Conservation (phyloP, 2,113 vertebrate genomes). For the Lepus americanus region DNA sequence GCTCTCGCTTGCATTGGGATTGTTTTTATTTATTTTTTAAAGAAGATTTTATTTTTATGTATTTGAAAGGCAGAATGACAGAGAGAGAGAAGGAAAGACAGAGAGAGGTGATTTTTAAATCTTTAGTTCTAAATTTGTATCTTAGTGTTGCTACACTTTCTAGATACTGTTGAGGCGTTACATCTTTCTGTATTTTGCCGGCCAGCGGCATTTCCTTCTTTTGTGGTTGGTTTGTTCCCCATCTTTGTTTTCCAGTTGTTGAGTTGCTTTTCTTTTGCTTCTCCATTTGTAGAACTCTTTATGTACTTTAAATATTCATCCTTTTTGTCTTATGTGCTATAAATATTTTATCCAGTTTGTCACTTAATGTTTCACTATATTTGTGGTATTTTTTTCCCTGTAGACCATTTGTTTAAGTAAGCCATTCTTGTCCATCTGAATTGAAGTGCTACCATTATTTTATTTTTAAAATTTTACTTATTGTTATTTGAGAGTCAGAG, state of each 20-base stretch:
- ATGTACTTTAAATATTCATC: neutral
- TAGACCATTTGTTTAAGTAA: neutral
- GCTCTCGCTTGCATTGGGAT: neutral
- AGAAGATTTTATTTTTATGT: too few species aligned
- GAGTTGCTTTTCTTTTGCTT: neutral
- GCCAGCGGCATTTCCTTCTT: neutral
- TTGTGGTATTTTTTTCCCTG: neutral
- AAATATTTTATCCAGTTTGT: neutral
- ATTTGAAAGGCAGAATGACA: too few species aligned
- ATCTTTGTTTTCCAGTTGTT: neutral
- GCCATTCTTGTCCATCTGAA: neutral
- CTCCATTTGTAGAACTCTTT: neutral
- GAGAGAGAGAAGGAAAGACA: too few species aligned
- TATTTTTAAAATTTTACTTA: neutral
- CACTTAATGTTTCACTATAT: neutral
- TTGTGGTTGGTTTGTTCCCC: neutral
- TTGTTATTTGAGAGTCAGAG: too few species aligned
- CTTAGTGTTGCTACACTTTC: neutral
- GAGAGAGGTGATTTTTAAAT: neutral
- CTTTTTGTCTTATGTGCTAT: neutral
- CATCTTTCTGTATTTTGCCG: neutral
- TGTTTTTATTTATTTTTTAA: neutral
- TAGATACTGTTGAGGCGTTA: neutral
- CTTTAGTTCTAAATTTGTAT: neutral
- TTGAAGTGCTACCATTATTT: neutral